Base-by-base conservation (phyloP, 2,797 vertebrate species). In the Gephyroberyx darwinii region DNA sequence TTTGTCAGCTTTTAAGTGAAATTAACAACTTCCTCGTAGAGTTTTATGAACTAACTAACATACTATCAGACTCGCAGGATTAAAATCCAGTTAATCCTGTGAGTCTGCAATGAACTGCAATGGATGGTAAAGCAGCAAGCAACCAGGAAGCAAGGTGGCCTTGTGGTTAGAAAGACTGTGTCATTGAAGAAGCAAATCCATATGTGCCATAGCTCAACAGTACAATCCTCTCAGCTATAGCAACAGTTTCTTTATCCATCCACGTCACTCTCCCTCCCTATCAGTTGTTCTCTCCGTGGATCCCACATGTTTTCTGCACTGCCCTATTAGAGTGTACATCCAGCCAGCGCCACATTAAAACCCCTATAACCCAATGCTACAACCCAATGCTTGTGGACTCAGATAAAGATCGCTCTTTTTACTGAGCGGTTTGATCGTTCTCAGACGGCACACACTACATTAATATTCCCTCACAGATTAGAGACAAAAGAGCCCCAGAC, bases 381-480 rank as follows among this genome's bases (percentile, higher is more conserved):
- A 26, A 26, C 26, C 74, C 81, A 55, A 19, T 69, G 84, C 76
- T 75, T 71, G 78, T 78, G 79, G 80, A 84, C 70, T 83, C 63
- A 63, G 70, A 88, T 83, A 68, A 88, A 89, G 84, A 87, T 78
- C 69, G 74, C 64, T 76, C 64, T 79, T 75, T 85, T 88, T 60
- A 69, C 67, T 62, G 71, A 78, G 75, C 69, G 69, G 82, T 86
- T 83, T 89, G 82, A 89, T 84, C 82, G 79, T 70, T 82, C 75
- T 79, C 78, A 85, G 87, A 88, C 83, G 77, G 76, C 74, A 78
- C 75, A 75, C 76, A 48, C 71, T 26, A 65, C 82, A 90, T 91
- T 84, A 83, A 88, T 88, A 88, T 90, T 89, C 85, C 75, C 75
- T 60, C 70, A 80, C 75, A 83, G 84, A 90, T 89, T 78, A 88